Percentiles rank a stretch among this genome's conserved stretches.
Evolutionary conservation across 2,888 invertebrate genomes (phyloP).

Genomic region (Rotaria sp.): DNA sequence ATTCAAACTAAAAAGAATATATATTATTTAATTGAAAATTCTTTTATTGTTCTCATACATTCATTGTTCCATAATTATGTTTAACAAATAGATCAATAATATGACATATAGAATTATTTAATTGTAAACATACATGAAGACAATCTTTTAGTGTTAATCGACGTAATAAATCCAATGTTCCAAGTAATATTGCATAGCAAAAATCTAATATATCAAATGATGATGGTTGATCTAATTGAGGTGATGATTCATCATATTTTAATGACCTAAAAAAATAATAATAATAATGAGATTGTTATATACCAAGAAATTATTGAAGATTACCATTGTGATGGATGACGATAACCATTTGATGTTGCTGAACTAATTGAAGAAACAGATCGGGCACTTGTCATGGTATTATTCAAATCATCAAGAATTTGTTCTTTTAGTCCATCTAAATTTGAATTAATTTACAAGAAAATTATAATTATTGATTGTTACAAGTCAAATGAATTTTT

Average conservation of each 20-base stretch:
- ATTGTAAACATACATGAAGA: constrained; percentile 1
- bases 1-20: not conserved
- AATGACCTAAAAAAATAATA: not conserved
- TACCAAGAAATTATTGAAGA: no score
- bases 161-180: constrained; percentile 20
- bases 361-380: constrained; percentile 19
- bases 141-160: constrained; percentile 13
- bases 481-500: no score
- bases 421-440: not conserved
- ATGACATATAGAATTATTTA: not conserved
- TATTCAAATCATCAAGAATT: constrained; percentile 10
- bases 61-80: constrained; percentile 23
- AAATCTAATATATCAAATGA: constrained; percentile 1
- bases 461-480: no score
- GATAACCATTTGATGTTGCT: constrained; percentile 24
- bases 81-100: not conserved
- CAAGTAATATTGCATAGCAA: not conserved
- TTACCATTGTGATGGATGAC: not conserved
- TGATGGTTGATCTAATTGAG: not conserved
- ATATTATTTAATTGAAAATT: no score
- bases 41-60: not conserved
- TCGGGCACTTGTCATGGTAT: not conserved
- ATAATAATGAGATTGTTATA: not conserved
- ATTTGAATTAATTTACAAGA: not conserved
- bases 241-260: not conserved